phyloP scores from a whole-genome alignment of 1,140 invertebrate genomes.

The Stratiolaelaps scimitus region DNA sequence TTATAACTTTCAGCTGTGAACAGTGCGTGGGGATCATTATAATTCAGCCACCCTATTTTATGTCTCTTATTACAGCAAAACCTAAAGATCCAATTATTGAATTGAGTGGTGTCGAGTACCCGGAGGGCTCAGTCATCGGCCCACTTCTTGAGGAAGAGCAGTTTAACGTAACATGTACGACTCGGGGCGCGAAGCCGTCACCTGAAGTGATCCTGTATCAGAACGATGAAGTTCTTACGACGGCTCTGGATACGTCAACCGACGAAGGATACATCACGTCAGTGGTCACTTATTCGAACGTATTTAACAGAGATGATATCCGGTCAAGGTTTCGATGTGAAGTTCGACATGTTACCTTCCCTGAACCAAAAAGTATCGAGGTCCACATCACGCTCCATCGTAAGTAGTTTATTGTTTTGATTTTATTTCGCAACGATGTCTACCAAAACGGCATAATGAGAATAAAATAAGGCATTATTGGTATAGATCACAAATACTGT shows the following conservation, averaged over 20 bases:
- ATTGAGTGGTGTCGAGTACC: slow-evolving; percentile 31
- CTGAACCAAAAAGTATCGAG: slow-evolving; percentile 16
- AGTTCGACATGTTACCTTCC: slow-evolving; percentile 25
- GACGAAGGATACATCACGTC: slow-evolving; percentile 24
- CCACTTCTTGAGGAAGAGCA: slow-evolving; percentile 33
- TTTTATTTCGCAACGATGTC: too few relatives aligned
- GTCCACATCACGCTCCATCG: slow-evolving; percentile 17
- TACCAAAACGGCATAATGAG: too few relatives aligned
- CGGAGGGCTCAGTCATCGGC: slow-evolving; percentile 31
- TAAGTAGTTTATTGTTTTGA: background rate
- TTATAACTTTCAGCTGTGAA: too few relatives aligned
- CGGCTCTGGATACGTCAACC: slow-evolving; percentile 3
- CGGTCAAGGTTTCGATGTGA: slow-evolving; percentile 29
- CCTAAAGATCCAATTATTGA: slow-evolving; percentile 33
- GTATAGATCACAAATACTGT: too few relatives aligned
- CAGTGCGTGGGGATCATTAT: too few relatives aligned
- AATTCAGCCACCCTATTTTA: background rate
- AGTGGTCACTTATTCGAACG: slow-evolving; percentile 27
- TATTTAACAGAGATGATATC: slow-evolving; percentile 31
- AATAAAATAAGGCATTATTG: too few relatives aligned
- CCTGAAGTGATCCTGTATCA: slow-evolving; percentile 48
- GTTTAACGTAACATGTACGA: slow-evolving; percentile 32
- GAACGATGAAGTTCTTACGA: slow-evolving; percentile 14
- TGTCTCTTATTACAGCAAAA: slow-evolving; percentile 29
- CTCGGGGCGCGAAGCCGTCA: slow-evolving; percentile 53